These are phyloP conservation scores for Abrostola tripartita DNA, from an alignment of 2,888 invertebrate species.

Conservation along the genomic window DNA sequence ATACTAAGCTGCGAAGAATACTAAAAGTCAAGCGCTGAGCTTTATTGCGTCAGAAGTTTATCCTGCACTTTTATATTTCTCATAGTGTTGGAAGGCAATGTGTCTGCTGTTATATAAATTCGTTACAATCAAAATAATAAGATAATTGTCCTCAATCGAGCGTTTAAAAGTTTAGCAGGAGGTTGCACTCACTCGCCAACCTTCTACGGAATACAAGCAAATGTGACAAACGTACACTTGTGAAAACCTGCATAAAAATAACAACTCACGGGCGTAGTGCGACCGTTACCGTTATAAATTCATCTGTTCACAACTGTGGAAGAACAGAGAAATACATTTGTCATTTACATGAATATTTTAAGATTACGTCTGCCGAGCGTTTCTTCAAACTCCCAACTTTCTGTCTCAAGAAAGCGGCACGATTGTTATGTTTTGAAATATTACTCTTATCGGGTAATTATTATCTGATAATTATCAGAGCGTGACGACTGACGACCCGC, in stretches of 20 bases:
- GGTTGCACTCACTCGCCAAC: slow-evolving; percentile 19
- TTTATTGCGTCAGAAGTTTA: slow-evolving; percentile 21
- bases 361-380: slow-evolving; percentile 24
- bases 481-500: slow-evolving; percentile 17
- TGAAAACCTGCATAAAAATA: slow-evolving; percentile 12
- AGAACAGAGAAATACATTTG: slow-evolving; percentile 5
- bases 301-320: neutral
- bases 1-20: neutral
- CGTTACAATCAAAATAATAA: neutral
- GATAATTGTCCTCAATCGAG: neutral
- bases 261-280: neutral
- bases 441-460: slow-evolving; percentile 17
- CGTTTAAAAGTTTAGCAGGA: slow-evolving; percentile 21
- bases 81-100: too few species aligned
- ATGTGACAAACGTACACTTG: neutral
- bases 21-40: slow-evolving; percentile 2
- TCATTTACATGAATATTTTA: slow-evolving; percentile 10
- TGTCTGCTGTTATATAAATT: too few species aligned
- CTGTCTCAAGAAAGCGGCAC: neutral
- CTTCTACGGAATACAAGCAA: slow-evolving; percentile 41
- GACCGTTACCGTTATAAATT: slow-evolving; percentile 7
- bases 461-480: slow-evolving; percentile 20
- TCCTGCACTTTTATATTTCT: slow-evolving; percentile 6
- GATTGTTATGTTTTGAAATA: slow-evolving; percentile 26
- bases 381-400: slow-evolving; percentile 8